These are phyloP conservation scores for Nasonia oneida DNA, from an alignment of 2,888 invertebrate species.

Conservation along the genomic window DNA sequence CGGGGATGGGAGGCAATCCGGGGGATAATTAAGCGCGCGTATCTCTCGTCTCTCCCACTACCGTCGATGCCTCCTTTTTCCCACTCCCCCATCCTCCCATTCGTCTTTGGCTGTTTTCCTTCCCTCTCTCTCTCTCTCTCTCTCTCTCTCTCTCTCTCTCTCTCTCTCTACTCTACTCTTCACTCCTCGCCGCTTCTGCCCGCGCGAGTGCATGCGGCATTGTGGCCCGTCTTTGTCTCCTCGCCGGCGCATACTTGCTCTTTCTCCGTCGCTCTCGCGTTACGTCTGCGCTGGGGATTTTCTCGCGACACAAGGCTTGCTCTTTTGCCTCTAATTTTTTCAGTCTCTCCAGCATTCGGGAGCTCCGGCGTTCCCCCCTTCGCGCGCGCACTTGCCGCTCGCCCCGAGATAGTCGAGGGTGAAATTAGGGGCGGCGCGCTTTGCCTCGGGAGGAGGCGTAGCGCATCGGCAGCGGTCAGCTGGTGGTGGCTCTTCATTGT, in stretches of 20 bases:
- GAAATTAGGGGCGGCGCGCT: conserved; percentile 34
- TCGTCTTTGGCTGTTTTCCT: conserved; percentile 56
- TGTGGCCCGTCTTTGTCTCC: conserved; percentile 59
- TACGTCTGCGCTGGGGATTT: neutral
- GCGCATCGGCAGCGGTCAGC: conserved; percentile 11
- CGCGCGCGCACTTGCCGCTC: neutral
- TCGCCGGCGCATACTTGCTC: neutral
- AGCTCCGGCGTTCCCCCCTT: neutral
- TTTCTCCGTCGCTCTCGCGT: neutral
- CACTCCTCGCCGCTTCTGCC: neutral
- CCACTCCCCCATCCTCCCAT: conserved; percentile 60
- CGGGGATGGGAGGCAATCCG: conserved; percentile 53
- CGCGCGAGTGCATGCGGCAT: neutral
- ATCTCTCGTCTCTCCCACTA: conserved; percentile 68
- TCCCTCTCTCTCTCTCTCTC: conserved; percentile 52
- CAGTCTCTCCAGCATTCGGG: neutral
- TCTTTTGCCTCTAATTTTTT: neutral
- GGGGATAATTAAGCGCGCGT: conserved; percentile 78
- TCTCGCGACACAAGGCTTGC: conserved; percentile 1
- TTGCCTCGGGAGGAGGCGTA: conserved; percentile 13
- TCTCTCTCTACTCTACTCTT: neutral
- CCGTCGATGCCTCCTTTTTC: conserved; percentile 59
- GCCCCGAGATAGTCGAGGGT: conserved; percentile 1
- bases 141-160: conserved; percentile 46
- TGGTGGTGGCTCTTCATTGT: conserved; percentile 19